These are phyloP conservation scores for Rugalucina vietnamica DNA, from an alignment of 2,888 invertebrate genomes.

Conservation along the genomic window DNA sequence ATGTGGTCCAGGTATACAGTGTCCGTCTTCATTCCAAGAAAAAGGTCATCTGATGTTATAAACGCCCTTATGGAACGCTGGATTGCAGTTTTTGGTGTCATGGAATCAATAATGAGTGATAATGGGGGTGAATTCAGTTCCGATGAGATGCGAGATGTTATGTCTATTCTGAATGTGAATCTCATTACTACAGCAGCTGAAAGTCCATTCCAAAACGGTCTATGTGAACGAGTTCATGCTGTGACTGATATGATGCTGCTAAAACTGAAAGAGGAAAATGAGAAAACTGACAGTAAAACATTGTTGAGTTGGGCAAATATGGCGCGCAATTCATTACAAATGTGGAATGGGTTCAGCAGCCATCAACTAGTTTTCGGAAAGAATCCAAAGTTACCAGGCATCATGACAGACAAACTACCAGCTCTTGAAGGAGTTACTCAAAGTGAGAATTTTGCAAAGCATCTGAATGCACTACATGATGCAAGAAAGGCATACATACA, in stretches of 20 bases:
- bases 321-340: neutral
- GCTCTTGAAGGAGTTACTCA: no score
- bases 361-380: neutral
- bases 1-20: neutral
- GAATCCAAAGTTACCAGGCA: no score
- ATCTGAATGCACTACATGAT: no score
- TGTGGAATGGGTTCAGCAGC: neutral
- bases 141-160: neutral
- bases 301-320: neutral
- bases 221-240: slow-evolving; percentile 3
- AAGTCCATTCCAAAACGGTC: neutral
- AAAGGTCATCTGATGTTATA: neutral
- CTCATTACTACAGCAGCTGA: neutral
- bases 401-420: no score
- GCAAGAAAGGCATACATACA: no score
- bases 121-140: neutral
- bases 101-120: neutral
- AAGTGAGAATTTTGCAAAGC: no score
- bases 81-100: neutral
- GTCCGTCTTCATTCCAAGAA: neutral
- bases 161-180: neutral
- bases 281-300: neutral
- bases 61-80: neutral
- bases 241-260: slow-evolving; percentile 28
- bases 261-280: slow-evolving; percentile 18